Conservation (phyloP, 1,140 invertebrate species). For the Aphidius gifuensis region DNA sequence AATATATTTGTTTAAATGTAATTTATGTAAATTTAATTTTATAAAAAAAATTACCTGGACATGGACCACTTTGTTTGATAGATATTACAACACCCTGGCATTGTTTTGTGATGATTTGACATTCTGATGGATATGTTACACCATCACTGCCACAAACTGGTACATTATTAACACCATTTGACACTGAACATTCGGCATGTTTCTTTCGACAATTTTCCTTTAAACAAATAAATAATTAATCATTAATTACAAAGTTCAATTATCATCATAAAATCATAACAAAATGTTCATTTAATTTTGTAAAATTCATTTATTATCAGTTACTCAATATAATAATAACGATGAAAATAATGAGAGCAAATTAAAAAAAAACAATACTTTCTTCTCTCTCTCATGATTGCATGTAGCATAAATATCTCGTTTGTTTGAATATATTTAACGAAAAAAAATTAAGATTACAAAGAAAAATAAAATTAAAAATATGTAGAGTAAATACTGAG, state of each 20-base stretch:
- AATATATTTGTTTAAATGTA: not conserved
- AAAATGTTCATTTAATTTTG: too few relatives aligned
- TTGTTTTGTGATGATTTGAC: conserved; percentile 71
- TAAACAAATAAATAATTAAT: conserved; percentile 14
- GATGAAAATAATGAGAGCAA: too few relatives aligned
- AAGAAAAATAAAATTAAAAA: too few relatives aligned
- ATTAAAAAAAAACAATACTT: too few relatives aligned
- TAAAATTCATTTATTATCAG: too few relatives aligned
- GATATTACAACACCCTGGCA: conserved; percentile 68
- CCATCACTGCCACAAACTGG: conserved; percentile 80
- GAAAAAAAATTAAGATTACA: too few relatives aligned
- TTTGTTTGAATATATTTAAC: too few relatives aligned
- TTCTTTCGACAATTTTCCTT: conserved; percentile 53
- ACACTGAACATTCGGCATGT: conserved; percentile 48
- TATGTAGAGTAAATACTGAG: too few relatives aligned
- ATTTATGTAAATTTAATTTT: conserved; percentile 7
- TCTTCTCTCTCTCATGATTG: too few relatives aligned
- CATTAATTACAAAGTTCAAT: not conserved
- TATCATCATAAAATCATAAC: not conserved
- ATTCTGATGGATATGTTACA: conserved; percentile 73
- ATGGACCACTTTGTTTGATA: conserved; percentile 68
- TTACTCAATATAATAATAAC: too few relatives aligned
- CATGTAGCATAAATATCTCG: too few relatives aligned
- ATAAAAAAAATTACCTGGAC: conserved; percentile 59
- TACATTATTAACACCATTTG: conserved; percentile 31